phyloP scores from a whole-genome alignment of 2,888 invertebrate species.

The Clistopyga incitator region DNA sequence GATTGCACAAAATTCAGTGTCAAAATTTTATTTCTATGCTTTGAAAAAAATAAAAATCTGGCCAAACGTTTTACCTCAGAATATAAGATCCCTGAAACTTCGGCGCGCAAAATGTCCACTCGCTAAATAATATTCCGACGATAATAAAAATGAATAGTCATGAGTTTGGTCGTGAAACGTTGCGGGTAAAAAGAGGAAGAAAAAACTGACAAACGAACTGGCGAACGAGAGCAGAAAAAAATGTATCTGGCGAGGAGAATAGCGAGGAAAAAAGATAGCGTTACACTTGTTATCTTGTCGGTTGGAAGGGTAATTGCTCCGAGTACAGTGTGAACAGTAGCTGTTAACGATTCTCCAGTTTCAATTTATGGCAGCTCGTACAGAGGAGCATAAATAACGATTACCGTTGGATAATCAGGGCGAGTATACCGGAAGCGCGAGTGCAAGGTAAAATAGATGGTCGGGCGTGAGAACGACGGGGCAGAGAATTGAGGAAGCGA shows the following conservation, averaged over 20 bases:
- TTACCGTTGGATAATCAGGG: slow-evolving; percentile 43
- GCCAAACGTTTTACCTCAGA: no score
- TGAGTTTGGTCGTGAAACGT: neutral
- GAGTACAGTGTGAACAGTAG: neutral
- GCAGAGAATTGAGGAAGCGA: slow-evolving; percentile 44
- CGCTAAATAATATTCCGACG: no score
- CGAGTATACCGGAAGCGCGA: slow-evolving; percentile 57
- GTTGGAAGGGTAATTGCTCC: neutral
- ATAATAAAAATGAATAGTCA: neutral
- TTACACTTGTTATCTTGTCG: neutral
- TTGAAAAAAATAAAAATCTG: no score
- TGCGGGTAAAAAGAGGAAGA: neutral
- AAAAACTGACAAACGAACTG: neutral
- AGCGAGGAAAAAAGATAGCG: neutral
- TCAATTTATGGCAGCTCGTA: slow-evolving; percentile 27
- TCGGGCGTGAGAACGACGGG: slow-evolving; percentile 47
- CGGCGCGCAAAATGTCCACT: no score
- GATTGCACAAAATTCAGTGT: no score
- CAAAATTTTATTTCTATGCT: no score
- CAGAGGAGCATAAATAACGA: slow-evolving; percentile 41
- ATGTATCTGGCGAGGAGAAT: neutral
- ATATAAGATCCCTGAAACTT: no score
- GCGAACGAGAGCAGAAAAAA: neutral
- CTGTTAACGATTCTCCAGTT: slow-evolving; percentile 1
- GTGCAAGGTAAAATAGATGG: slow-evolving; percentile 36